phyloP scores from a whole-genome alignment of 2,888 invertebrate genomes.

The Microplitis manilae region DNA sequence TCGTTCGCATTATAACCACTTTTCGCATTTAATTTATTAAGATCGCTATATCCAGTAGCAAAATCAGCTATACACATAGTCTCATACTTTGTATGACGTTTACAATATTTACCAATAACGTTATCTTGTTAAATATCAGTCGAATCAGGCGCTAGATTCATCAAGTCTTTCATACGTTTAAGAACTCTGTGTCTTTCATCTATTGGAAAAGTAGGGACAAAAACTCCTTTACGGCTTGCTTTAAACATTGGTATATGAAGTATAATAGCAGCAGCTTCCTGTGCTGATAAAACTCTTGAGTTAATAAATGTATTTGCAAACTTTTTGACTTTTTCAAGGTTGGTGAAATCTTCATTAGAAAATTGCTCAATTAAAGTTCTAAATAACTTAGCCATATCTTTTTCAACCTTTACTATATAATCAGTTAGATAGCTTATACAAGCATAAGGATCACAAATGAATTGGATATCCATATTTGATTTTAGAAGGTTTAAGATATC shows the following conservation, averaged over 20 bases:
- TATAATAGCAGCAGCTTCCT: too few relatives aligned
- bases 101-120: neutral
- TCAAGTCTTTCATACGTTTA: neutral
- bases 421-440: neutral
- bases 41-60: neutral
- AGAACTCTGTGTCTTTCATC: neutral
- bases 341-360: neutral
- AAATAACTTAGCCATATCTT: slow-evolving; percentile 17
- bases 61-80: slow-evolving; percentile 23
- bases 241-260: too few relatives aligned
- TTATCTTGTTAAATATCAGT: neutral
- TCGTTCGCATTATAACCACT: too few relatives aligned
- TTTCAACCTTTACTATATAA: slow-evolving; percentile 15
- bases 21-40: too few relatives aligned
- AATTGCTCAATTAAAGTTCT: slow-evolving; percentile 5
- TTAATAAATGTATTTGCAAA: slow-evolving; percentile 1
- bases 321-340: slow-evolving; percentile 7
- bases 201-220: slow-evolving; percentile 3
- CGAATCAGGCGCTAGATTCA: neutral
- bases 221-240: too few relatives aligned
- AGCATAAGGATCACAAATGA: too few relatives aligned
- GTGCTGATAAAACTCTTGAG: too few relatives aligned
- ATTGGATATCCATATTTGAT: too few relatives aligned
- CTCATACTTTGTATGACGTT: neutral
- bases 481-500: too few relatives aligned